Evolutionary conservation across 23 tunicate genomes (phyloP), one percentile per base, ranked within the genome.

Genomic region (Trididemnum nubilum): DNA sequence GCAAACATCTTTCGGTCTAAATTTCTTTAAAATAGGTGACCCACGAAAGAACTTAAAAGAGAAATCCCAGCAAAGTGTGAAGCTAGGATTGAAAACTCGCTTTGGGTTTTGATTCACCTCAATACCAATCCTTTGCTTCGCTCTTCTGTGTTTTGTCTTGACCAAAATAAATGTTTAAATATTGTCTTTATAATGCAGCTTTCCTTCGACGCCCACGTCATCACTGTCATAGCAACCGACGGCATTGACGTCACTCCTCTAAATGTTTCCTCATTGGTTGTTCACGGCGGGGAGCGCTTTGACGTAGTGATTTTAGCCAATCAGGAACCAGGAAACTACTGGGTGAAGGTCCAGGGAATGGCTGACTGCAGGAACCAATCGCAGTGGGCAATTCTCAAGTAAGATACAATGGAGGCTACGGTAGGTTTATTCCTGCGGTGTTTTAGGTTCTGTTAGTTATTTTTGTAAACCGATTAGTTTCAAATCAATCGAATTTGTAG

Each of bases 271-370:
- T 85, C 98, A 52, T 33, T 93, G 57, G 87, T 84, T 15, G 70
- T 93, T 2, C 88, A 87, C 40, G 93, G 93, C 21, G 98, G 98
- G 3, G 98, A 93, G 59, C 66, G 89, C 51, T 93, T 51, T 64
- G 98, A 93, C 52, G 84, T 93, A 39, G 87, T 93, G 30, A 23
- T 93, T 24, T 4, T 79, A 23, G 94, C 98, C 28, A 83, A 78
- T 39, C 88, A 87, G 44, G 32, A 60, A 19, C 67, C 66, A 21
- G 28, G 78, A 7, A 33, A 69, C 33, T 93, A 88, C 64, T 84
- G 93, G 93, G 65, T 93, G 21, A 37, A 87, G 44, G 81, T 84
- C 22, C 93, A 93, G 84, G 98, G 98, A 9, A 35, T 88, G 85
- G 93, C 93, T n/a, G 98, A 93, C 69, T 93, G 98, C 70, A 27